Percentiles rank a stretch among this genome's conserved stretches.
These are phyloP conservation scores for Protaetia brevitarsis DNA, from an alignment of 1,140 invertebrate genomes.

Conservation along the genomic window DNA sequence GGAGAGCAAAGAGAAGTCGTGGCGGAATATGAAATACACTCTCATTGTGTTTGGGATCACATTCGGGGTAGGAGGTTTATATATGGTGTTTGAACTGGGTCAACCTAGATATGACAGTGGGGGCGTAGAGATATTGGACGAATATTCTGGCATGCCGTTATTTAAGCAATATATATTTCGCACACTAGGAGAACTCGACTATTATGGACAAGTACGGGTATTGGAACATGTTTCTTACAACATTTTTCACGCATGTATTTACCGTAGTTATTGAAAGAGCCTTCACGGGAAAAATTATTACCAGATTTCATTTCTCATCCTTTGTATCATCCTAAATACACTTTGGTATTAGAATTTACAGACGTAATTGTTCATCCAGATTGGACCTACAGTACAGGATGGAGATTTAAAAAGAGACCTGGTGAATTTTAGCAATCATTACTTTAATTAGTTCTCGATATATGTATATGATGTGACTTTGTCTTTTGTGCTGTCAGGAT, in stretches of 20 bases:
- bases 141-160: constrained; percentile 70
- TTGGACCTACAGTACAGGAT: constrained; percentile 85
- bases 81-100: constrained; percentile 62
- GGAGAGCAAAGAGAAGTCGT: constrained; percentile 50
- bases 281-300: constrained; percentile 85
- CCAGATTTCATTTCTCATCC: constrained; percentile 89
- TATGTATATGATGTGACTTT: no score
- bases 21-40: constrained; percentile 54
- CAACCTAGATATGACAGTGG: constrained; percentile 66
- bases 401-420: no score
- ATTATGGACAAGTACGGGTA: constrained; percentile 67
- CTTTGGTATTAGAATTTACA: constrained; percentile 90
- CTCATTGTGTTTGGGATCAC: constrained; percentile 51
- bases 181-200: constrained; percentile 69
- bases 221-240: constrained; percentile 24
- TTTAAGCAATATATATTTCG: constrained; percentile 67
- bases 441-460: no score
- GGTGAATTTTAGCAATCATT: constrained; percentile 93
- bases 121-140: constrained; percentile 73
- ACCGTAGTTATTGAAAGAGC: constrained; percentile 80
- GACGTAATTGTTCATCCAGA: constrained; percentile 94
- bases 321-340: constrained; percentile 92
- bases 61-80: constrained; percentile 46
- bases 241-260: neutral
- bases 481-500: constrained; percentile 79